A percentile compares a stretch with the other conserved stretches of the same genome.
phyloP scores from a whole-genome alignment of 2,797 vertebrate species.

The Siniperca obscura region DNA sequence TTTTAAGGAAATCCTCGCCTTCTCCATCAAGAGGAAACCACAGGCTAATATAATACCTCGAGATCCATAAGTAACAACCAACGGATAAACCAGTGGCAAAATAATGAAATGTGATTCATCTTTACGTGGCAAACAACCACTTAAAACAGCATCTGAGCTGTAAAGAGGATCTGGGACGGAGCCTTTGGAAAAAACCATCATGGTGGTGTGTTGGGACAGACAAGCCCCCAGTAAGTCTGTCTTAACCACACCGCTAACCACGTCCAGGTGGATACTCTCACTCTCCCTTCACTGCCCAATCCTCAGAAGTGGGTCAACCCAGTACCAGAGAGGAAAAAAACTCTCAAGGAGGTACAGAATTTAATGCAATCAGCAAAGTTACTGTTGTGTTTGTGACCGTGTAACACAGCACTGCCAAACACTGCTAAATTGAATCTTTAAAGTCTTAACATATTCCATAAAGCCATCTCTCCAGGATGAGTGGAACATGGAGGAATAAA shows the following conservation, averaged over 20 bases:
- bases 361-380: conserved; percentile 30
- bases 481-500: conserved; percentile 63
- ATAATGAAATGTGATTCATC: conserved; percentile 69
- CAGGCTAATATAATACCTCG: conserved; percentile 68
- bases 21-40: conserved; percentile 69
- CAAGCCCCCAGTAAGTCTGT: conserved; percentile 48
- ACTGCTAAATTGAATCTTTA: conserved; percentile 37
- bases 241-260: conserved; percentile 76
- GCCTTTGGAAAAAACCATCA: conserved; percentile 53
- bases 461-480: conserved; percentile 36
- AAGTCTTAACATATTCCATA: conserved; percentile 21
- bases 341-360: conserved; percentile 41
- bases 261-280: conserved; percentile 75
- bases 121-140: conserved; percentile 71
- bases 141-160: conserved; percentile 68
- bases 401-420: conserved; percentile 11
- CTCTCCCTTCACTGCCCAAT: conserved; percentile 60
- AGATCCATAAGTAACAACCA: conserved; percentile 73
- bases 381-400: conserved; percentile 23
- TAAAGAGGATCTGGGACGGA: conserved; percentile 47
- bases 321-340: conserved; percentile 37
- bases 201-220: conserved; percentile 52
- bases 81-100: conserved; percentile 60
- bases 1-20: conserved; percentile 60
- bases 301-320: conserved; percentile 76